Evolutionary conservation across 2,113 vertebrate species (phyloP), one percentile per base, ranked within the genome.

Genomic region (Hiodon tergisus): DNA sequence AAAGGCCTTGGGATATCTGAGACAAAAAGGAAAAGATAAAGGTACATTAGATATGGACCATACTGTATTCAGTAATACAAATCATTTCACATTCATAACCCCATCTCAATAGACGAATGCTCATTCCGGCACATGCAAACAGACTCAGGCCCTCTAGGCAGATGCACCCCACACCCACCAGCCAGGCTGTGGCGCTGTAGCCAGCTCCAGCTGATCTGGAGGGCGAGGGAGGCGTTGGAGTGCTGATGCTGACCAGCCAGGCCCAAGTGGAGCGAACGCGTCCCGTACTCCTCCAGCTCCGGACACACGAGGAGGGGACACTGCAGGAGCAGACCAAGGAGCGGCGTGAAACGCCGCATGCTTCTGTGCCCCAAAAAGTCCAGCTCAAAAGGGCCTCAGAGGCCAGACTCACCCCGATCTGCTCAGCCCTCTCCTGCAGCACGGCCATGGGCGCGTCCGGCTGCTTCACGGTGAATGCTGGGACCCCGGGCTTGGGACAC

Each of bases 251-350:
- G 85, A 0, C 97, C 97, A 0, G 93, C 93, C 79, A 99, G 88
- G 55, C 96, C 95, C 85, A 98, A 87, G 4, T 11, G 77, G 78
- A 96, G 74, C 0, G 58, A 75, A 0, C 0, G 82, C 0, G 51
- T 74, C 3, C 80, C 86, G 0, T 96, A 95, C 76, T 88, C 86
- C 0, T 90, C 88, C 83, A 99, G 83, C 0, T 94, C 91, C 0
- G 96, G 95, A 83, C 96, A 98, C 76, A 95, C 84, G 78, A 89
- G 88, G 6, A 99, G 89, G 0, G 91, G 90, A 78, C 96, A 96
- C 97, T 98, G 82, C 0, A 0, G 59, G 59, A n/a, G 77, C 78
- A 74, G 9, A 62, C 17, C 0, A 48, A 0, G 61, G n/a, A 72
- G 47, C 9, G 51, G 9, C 2, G 16, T 11, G 8, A 55, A 51